Evolutionary conservation across 1,140 invertebrate genomes (phyloP).

Genomic region (Temnothorax curvispinosus): DNA sequence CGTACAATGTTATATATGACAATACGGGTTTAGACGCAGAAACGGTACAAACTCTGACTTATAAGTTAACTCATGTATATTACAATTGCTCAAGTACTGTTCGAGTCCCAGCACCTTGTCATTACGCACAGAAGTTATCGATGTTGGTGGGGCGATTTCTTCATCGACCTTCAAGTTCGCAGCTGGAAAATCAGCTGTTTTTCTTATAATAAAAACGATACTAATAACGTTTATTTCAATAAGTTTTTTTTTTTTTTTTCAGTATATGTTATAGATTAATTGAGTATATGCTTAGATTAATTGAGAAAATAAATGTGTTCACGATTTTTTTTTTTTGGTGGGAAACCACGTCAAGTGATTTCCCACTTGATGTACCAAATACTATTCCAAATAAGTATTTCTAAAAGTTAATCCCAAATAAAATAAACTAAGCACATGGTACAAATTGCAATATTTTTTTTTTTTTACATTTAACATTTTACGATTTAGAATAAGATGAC

Average conservation of each 20-base stretch:
- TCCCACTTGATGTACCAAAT: neutral
- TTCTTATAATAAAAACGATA: conserved; percentile 83
- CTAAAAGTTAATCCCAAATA: neutral
- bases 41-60: conserved; percentile 90
- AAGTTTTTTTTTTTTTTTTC: neutral
- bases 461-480: too few relatives aligned
- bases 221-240: neutral
- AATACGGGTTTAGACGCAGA: conserved; percentile 88
- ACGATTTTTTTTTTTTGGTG: neutral
- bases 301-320: conserved; percentile 1
- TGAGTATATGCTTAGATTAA: neutral
- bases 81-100: conserved; percentile 94
- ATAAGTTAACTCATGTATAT: conserved; percentile 94
- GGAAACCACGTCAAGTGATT: too few relatives aligned
- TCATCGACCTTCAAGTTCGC: conserved; percentile 86
- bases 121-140: conserved; percentile 95
- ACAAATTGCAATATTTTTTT: too few relatives aligned
- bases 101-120: conserved; percentile 93
- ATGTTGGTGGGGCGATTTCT: conserved; percentile 91
- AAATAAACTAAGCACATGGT: neutral
- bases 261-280: neutral
- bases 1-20: conserved; percentile 92
- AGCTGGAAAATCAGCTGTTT: conserved; percentile 85
- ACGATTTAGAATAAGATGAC: too few relatives aligned
- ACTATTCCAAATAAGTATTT: neutral